Percentiles rank a stretch among this genome's conserved stretches.
Conservation (phyloP, 2,797 vertebrate species). For the Oreonectes daqikongensis region DNA sequence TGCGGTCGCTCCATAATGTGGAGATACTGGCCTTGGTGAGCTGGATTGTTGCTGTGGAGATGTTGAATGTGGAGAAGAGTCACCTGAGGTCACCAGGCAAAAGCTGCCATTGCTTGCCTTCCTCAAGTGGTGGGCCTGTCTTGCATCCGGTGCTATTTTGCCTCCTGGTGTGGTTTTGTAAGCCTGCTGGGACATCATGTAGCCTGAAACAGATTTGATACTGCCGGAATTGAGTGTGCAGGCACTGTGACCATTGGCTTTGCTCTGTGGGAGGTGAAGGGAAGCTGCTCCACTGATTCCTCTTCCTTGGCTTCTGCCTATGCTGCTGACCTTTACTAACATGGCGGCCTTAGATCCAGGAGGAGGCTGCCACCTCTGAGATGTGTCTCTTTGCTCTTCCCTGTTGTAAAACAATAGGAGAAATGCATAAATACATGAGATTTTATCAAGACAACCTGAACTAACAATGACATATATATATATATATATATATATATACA, state of each 20-base stretch:
- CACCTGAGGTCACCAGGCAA: conserved; percentile 73
- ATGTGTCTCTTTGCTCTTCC: conserved; percentile 70
- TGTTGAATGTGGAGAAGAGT: conserved; percentile 62
- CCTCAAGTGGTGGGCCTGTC: conserved; percentile 84
- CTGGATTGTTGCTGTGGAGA: conserved; percentile 75
- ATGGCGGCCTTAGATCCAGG: conserved; percentile 88
- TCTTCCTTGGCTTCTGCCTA: conserved; percentile 71
- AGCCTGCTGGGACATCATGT: conserved; percentile 66
- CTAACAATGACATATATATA: background rate
- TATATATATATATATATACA: background rate
- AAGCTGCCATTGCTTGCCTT: conserved; percentile 86
- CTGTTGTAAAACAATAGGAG: conserved; percentile 15
- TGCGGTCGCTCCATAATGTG: conserved; percentile 77
- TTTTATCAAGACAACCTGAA: background rate
- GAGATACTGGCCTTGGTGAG: conserved; percentile 79
- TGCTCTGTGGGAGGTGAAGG: conserved; percentile 67
- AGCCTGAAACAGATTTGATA: conserved; percentile 70
- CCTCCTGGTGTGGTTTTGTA: conserved; percentile 73
- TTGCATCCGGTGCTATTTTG: conserved; percentile 70
- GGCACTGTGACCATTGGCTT: conserved; percentile 61
- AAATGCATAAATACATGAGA: background rate
- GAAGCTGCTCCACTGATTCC: conserved; percentile 57
- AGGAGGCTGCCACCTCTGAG: conserved; percentile 85
- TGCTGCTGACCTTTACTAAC: conserved; percentile 88
- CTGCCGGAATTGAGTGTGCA: conserved; percentile 68